Evolutionary conservation across 2,888 invertebrate genomes (phyloP).

Genomic region (Sipunculus nudus): DNA sequence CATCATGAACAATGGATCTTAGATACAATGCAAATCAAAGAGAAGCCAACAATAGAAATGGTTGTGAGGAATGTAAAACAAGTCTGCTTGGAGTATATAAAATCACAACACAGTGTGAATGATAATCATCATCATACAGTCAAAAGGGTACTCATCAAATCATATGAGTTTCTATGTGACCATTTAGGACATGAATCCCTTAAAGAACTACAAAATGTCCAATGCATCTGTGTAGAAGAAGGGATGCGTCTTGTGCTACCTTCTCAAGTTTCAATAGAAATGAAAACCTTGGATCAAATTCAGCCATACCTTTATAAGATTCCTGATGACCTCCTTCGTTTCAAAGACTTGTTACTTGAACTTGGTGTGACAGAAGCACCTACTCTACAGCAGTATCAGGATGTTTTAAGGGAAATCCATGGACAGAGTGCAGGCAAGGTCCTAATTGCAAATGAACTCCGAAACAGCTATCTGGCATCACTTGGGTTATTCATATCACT

Average conservation of each 20-base stretch:
- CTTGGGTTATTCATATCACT: slow-evolving; percentile 28
- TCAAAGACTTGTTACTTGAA: slow-evolving; percentile 34
- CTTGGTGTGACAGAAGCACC: slow-evolving; percentile 39
- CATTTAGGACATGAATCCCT: too few relatives aligned
- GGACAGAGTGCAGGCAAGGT: slow-evolving; percentile 8
- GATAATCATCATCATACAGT: too few relatives aligned
- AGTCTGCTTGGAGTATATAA: too few relatives aligned
- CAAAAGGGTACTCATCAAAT: too few relatives aligned
- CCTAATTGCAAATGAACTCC: slow-evolving; percentile 39
- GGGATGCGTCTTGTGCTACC: slow-evolving; percentile 30
- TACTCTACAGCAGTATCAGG: slow-evolving; percentile 37
- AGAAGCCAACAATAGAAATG: too few relatives aligned
- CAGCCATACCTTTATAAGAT: slow-evolving; percentile 41
- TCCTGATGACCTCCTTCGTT: slow-evolving; percentile 40
- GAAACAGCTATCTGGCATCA: slow-evolving; percentile 32
- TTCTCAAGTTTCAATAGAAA: slow-evolving; percentile 29
- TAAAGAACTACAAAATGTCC: slow-evolving; percentile 9
- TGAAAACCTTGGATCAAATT: slow-evolving; percentile 39
- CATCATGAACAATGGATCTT: too few relatives aligned
- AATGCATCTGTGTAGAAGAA: slow-evolving; percentile 29
- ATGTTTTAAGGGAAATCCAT: slow-evolving; percentile 35
- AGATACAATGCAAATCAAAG: too few relatives aligned
- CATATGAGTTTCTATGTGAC: too few relatives aligned
- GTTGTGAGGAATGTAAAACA: too few relatives aligned
- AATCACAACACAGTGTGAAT: too few relatives aligned